Percentiles rank a stretch among this genome's conserved stretches.
Evolutionary conservation across 2,113 vertebrate genomes (phyloP).

Genomic region (Calonectris borealis): DNA sequence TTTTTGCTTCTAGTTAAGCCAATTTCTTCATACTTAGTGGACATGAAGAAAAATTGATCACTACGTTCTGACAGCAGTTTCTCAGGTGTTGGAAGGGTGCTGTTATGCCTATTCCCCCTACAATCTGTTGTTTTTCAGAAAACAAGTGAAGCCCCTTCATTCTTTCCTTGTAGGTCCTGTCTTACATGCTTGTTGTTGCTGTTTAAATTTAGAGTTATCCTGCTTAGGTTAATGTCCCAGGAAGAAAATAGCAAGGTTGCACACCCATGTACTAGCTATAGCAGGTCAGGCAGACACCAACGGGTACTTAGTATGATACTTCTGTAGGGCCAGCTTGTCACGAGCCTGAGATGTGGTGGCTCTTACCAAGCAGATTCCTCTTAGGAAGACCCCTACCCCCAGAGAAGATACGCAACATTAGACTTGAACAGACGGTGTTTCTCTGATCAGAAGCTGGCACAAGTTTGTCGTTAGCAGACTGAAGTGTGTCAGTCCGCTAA

Average conservation of each 20-base stretch:
- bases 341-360: background rate
- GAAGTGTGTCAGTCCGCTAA: background rate
- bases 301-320: background rate
- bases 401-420: fast-evolving
- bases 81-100: background rate
- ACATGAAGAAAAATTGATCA: background rate
- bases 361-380: background rate
- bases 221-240: background rate
- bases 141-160: background rate
- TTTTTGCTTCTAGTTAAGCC: background rate
- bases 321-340: background rate
- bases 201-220: background rate
- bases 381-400: background rate
- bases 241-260: background rate
- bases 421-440: background rate
- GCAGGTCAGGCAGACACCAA: background rate
- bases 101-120: background rate
- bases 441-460: background rate
- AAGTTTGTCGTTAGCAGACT: background rate
- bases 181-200: background rate
- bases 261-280: background rate
- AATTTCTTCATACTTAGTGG: background rate
- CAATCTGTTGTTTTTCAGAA: background rate
- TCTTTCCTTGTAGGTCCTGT: background rate
- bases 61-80: background rate